Conservation (phyloP, 2,888 invertebrate genomes). For the Sphinx pinastri region DNA sequence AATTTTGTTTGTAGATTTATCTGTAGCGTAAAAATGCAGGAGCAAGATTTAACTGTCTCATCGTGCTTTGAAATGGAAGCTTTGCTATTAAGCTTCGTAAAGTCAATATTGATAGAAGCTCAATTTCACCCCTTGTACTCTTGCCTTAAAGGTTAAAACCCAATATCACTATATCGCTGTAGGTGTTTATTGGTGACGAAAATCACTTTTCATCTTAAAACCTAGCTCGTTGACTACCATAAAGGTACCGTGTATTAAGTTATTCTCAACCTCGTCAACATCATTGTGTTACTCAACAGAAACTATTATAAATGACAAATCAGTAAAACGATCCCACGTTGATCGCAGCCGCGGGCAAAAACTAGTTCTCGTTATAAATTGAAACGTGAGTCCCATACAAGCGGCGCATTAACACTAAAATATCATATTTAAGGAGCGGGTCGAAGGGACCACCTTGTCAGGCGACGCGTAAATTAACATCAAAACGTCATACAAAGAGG, state of each 20-base stretch:
- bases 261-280: constrained; percentile 10
- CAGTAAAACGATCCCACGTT: constrained; percentile 33
- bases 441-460: constrained; percentile 75
- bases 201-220: no score
- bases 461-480: constrained; percentile 71
- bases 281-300: neutral
- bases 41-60: no score
- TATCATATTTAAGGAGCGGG: constrained; percentile 69
- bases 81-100: no score
- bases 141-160: no score
- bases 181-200: no score
- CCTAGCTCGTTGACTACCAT: no score
- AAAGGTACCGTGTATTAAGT: neutral
- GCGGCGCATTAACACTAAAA: constrained; percentile 75
- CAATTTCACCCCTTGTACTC: no score
- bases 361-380: constrained; percentile 60
- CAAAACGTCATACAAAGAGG: constrained; percentile 76
- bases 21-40: no score
- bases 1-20: no score
- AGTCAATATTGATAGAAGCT: no score
- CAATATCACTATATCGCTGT: no score
- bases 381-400: constrained; percentile 57
- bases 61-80: no score
- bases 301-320: constrained; percentile 3
- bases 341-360: constrained; percentile 34